These are phyloP conservation scores for Petrocephalus schoutedeni DNA, from an alignment of 2,797 vertebrate species.

Conservation along the genomic window DNA sequence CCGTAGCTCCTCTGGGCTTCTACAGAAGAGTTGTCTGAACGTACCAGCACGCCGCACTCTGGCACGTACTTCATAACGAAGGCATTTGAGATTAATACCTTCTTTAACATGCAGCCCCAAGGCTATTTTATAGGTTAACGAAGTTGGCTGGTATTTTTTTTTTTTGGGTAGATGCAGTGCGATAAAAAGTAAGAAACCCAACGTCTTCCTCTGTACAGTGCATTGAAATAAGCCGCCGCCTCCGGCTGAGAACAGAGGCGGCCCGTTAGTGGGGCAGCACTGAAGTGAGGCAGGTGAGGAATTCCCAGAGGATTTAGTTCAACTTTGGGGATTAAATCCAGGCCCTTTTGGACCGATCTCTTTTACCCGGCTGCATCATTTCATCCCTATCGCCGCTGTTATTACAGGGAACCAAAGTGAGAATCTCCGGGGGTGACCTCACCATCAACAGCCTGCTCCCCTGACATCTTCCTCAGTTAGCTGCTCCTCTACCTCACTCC, in stretches of 20 bases:
- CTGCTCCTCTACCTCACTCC: background rate
- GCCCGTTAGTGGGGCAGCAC: constrained; percentile 34
- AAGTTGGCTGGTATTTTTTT: background rate
- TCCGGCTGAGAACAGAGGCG: constrained; percentile 38
- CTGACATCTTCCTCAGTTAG: background rate
- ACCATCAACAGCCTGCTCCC: background rate
- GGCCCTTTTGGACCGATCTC: background rate
- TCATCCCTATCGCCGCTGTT: background rate
- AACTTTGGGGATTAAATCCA: background rate
- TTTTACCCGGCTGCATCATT: background rate
- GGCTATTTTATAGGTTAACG: constrained; percentile 11
- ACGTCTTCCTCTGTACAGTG: constrained; percentile 38
- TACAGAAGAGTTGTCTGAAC: background rate
- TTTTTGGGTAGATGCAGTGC: background rate
- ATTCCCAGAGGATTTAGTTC: constrained; percentile 35
- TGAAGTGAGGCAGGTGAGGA: constrained; percentile 38
- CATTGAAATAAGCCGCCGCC: constrained; percentile 48
- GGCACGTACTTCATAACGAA: background rate
- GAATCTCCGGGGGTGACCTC: constrained; percentile 16
- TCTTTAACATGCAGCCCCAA: background rate
- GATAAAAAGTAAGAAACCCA: background rate
- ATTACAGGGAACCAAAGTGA: background rate
- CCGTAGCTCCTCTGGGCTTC: background rate
- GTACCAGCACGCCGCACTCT: background rate
- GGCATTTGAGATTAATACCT: constrained; percentile 3